These are phyloP conservation scores for Microtus montanus DNA, from an alignment of 2,113 vertebrate genomes.

Conservation along the genomic window DNA sequence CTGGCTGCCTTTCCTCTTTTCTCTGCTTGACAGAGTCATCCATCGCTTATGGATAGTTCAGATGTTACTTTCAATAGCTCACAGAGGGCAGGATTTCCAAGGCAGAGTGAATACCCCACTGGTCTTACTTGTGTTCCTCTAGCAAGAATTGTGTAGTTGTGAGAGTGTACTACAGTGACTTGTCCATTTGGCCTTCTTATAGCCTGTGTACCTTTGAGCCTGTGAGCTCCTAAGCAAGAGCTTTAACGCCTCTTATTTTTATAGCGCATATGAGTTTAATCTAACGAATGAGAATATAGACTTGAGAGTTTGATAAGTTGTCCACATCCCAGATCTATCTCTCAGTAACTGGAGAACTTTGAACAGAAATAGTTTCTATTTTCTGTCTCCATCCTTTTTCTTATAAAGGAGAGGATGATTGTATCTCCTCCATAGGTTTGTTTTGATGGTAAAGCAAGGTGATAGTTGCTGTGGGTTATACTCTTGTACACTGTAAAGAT, in stretches of 20 bases:
- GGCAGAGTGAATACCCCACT: no score
- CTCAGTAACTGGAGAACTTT: neutral
- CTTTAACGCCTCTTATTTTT: neutral
- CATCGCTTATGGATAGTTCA: neutral
- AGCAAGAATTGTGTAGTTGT: neutral
- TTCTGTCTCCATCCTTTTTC: neutral
- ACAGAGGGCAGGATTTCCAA: neutral
- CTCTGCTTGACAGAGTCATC: neutral
- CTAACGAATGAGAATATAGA: neutral
- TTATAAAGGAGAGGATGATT: neutral
- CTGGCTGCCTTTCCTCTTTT: neutral
- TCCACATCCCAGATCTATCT: neutral
- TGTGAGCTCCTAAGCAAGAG: neutral
- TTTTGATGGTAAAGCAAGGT: neutral
- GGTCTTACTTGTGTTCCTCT: neutral
- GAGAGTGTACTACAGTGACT: neutral
- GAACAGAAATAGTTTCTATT: neutral
- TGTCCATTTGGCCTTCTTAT: neutral
- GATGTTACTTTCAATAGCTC: neutral
- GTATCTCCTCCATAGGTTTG: neutral
- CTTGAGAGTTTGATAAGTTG: neutral
- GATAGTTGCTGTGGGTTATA: neutral
- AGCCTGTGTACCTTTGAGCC: neutral
- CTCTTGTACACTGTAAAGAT: no score
- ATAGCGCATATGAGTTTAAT: neutral